These are phyloP conservation scores for Rana temporaria DNA, from an alignment of 2,113 vertebrate genomes.

Conservation along the genomic window DNA sequence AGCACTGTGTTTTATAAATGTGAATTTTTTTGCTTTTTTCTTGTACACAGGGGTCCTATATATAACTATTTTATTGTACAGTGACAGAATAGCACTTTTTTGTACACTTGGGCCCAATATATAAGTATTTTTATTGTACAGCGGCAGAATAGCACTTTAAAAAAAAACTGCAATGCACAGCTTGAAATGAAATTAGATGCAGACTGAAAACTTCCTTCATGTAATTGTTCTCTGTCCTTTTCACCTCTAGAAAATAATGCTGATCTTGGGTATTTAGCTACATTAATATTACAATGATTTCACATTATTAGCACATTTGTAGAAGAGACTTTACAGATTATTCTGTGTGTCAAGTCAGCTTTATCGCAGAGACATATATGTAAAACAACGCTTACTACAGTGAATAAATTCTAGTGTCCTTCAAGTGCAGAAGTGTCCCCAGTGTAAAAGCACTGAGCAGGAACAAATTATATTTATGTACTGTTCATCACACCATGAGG, in stretches of 20 bases:
- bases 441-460: slow-evolving; percentile 54
- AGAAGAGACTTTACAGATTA: background rate
- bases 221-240: background rate
- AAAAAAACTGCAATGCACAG: no score
- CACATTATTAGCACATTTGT: slow-evolving; percentile 16
- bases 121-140: no score
- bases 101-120: no score
- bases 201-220: background rate
- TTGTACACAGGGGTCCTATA: no score
- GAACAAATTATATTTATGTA: slow-evolving; percentile 59
- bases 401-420: slow-evolving; percentile 54
- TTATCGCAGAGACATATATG: slow-evolving; percentile 25
- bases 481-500: slow-evolving; percentile 58
- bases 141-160: no score
- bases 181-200: background rate
- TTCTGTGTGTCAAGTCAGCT: background rate
- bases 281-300: slow-evolving; percentile 29
- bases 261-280: slow-evolving; percentile 2
- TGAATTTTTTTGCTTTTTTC: no score
- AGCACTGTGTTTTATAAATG: no score
- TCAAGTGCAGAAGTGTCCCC: slow-evolving; percentile 46
- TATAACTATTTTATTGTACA: no score
- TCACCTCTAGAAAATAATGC: background rate
- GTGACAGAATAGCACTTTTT: no score
- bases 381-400: slow-evolving; percentile 38